Evolutionary conservation across 2,888 invertebrate genomes (phyloP), one percentile per base, ranked within the genome.

Genomic region (Willowsia nigromaculata): DNA sequence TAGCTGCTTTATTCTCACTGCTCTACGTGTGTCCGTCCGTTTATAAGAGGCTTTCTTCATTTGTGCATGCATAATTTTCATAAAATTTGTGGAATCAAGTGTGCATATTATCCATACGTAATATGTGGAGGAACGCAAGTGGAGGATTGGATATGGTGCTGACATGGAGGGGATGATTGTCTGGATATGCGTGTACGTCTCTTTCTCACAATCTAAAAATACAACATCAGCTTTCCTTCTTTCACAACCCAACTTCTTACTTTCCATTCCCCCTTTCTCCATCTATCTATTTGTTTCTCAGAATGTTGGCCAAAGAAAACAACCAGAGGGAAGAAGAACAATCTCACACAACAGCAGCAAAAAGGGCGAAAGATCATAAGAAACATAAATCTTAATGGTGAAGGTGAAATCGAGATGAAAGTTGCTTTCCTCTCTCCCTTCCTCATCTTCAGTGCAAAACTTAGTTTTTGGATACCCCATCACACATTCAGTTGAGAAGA

Each of bases 381-480:
- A n/a, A 43, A 43, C 78, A 80, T 78, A 85, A 85, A 85, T 85
- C 85, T 78, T 78, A 85, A 85, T 85, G 78, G 85, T 85, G 78
- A 80, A 62, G 80, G 85, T 80, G 65, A 85, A 68, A 62, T 71
- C 78, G 9, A 1, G 47, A 40, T 53, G 76, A 76, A 71, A 71
- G 22, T 71, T 40, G 68, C 13, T 22, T 71, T 71, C 1, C 4
- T n/a, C 7, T 47, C 9, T 47, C 47, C 50, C 18, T 43, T 43
- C 13, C 43, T n/a, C n/a, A n/a, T n/a, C n/a, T n/a, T n/a, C 43
- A 3, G 5, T 13, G 13, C 9, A 9, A 43, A 43, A 43, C 43
- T 43, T 9, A 37, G 11, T 43, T 18, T 18, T 56, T n/a, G 25
- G 1, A 25, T 56, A 6, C 43, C 43, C 9, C 5, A 50, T 40